Evolutionary conservation across 1,140 invertebrate genomes (phyloP).

Genomic region (Bathynomus jamesi): DNA sequence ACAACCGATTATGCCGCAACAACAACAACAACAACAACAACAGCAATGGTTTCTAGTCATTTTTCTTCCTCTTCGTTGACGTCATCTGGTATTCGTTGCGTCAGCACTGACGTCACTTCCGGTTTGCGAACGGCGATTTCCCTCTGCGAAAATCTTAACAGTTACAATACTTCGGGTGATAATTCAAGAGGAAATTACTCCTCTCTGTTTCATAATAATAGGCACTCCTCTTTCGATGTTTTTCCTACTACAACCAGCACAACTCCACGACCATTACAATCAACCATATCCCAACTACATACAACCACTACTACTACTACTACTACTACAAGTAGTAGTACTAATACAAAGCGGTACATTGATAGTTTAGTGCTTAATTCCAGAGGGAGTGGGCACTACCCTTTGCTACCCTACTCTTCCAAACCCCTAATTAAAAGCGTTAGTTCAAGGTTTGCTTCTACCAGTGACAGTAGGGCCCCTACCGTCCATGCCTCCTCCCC

Average conservation of each 20-base stretch:
- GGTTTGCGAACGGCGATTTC: not conserved
- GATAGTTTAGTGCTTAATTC: no score
- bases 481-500: not conserved
- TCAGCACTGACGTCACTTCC: not conserved
- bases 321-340: not conserved
- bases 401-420: not conserved
- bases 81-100: not conserved
- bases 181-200: not conserved
- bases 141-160: not conserved
- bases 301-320: not conserved
- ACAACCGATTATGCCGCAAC: not conserved
- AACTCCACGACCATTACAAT: not conserved
- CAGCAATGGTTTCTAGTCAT: not conserved
- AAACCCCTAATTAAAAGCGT: not conserved
- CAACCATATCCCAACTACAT: no score
- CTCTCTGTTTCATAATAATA: not conserved
- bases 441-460: not conserved
- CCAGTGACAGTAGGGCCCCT: not conserved
- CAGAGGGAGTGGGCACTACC: not conserved
- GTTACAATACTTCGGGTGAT: not conserved
- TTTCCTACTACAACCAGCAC: not conserved
- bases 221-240: not conserved
- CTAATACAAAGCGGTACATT: no score
- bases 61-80: not conserved
- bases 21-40: not conserved